A percentile compares a stretch with the other conserved stretches of the same genome.
Evolutionary conservation across 2,113 vertebrate genomes (phyloP).

Genomic region (Syrmaticus mikado): DNA sequence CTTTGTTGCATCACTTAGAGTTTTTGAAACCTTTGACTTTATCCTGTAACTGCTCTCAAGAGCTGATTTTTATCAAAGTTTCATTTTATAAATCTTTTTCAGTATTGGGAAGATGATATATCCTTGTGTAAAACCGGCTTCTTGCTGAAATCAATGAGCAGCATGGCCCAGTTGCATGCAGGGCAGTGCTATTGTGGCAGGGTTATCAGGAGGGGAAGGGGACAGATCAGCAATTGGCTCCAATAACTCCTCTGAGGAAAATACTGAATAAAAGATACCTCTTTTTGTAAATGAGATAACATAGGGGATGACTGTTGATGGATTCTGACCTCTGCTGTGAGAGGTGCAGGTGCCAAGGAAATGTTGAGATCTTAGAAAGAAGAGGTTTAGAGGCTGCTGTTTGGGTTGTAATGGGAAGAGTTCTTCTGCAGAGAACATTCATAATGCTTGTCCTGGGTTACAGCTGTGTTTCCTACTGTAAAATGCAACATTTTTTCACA

Average conservation of each 20-base stretch:
- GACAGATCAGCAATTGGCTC: neutral
- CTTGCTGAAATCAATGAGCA: conserved; percentile 18
- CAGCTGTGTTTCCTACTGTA: neutral
- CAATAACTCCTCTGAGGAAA: neutral
- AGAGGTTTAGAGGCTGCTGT: neutral
- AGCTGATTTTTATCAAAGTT: conserved; percentile 65
- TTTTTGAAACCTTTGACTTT: conserved; percentile 32
- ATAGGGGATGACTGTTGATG: neutral
- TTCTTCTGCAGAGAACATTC: neutral
- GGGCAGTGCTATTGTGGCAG: neutral
- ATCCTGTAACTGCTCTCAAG: neutral
- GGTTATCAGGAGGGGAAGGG: conserved; percentile 58
- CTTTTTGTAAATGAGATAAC: neutral
- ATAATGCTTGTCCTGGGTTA: neutral
- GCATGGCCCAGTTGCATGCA: neutral
- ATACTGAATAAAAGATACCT: neutral
- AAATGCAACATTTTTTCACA: neutral
- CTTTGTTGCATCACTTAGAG: neutral
- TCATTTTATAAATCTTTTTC: conserved; percentile 46
- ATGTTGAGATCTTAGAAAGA: neutral
- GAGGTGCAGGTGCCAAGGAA: neutral
- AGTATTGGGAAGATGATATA: conserved; percentile 14
- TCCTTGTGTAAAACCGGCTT: conserved; percentile 12
- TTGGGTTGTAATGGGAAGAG: neutral
- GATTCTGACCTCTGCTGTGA: conserved; percentile 19